A percentile compares a stretch with the other conserved stretches of the same genome.
phyloP scores from a whole-genome alignment of 2,888 invertebrate genomes.

The Lamellibrachia columna region DNA sequence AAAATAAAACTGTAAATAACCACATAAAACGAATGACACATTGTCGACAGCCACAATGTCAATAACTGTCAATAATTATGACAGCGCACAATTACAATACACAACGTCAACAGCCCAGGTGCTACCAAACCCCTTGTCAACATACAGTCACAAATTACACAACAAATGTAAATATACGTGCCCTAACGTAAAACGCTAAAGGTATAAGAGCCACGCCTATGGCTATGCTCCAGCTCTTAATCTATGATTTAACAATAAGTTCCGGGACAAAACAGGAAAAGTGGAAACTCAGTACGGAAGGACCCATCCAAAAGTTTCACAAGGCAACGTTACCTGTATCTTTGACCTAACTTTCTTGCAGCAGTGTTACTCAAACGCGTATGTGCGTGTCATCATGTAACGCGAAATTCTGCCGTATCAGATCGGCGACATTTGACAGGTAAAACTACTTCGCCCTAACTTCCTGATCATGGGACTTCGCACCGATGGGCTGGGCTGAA shows the following conservation, averaged over 20 bases:
- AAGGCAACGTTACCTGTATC: not conserved
- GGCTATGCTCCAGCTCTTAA: no score
- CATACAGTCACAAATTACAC: no score
- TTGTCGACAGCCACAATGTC: no score
- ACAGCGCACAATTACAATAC: no score
- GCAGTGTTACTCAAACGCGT: not conserved
- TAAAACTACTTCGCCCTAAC: slow-evolving; percentile 16
- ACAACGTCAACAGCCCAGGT: no score
- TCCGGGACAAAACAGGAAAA: not conserved
- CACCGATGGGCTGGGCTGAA: not conserved
- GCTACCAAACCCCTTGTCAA: no score
- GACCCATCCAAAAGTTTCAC: not conserved
- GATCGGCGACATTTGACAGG: slow-evolving; percentile 3
- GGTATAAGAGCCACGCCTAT: no score
- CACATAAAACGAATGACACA: no score
- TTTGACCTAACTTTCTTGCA: not conserved
- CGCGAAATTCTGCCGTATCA: slow-evolving; percentile 3
- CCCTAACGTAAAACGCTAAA: no score
- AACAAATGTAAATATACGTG: no score
- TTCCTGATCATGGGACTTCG: slow-evolving; percentile 12
- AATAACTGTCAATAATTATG: no score
- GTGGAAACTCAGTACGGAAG: not conserved
- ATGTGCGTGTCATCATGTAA: not conserved
- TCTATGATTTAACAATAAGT: not conserved
- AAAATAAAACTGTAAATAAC: no score